Evolutionary conservation across 1,140 invertebrate genomes (phyloP).

Genomic region (Pseudomyrmex cubaensis): DNA sequence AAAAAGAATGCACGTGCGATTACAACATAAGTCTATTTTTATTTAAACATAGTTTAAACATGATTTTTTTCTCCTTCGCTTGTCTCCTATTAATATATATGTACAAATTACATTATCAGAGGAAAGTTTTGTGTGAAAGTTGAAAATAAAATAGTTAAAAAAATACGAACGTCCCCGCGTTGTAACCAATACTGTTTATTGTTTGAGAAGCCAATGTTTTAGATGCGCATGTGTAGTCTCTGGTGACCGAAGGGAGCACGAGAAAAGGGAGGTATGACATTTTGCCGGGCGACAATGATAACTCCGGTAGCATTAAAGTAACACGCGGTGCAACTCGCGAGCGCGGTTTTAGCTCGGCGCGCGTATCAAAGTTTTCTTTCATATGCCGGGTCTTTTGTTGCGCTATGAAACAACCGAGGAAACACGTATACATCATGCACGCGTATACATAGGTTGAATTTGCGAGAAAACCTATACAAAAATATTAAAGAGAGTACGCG

Average conservation of each 20-base stretch:
- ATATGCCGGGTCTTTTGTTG: slow-evolving; percentile 14
- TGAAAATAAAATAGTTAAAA: neutral
- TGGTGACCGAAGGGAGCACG: neutral
- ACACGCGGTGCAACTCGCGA: neutral
- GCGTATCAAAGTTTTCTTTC: slow-evolving; percentile 30
- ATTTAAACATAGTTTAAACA: neutral
- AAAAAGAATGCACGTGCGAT: neutral
- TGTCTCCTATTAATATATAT: neutral
- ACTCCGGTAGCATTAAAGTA: neutral
- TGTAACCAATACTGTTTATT: neutral
- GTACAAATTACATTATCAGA: neutral
- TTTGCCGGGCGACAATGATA: slow-evolving; percentile 18
- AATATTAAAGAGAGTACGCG: neutral
- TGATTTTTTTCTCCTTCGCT: neutral
- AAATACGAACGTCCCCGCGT: neutral
- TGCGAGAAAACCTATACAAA: neutral
- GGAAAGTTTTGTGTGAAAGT: neutral
- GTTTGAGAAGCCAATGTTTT: neutral
- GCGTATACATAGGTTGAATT: neutral
- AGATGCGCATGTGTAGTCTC: neutral
- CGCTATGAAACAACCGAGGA: neutral
- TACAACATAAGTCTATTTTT: neutral
- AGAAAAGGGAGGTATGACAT: neutral
- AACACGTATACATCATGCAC: neutral
- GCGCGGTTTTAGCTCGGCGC: neutral